Conservation (phyloP, 2,888 invertebrate species). For the Scaptomyza tumidula region DNA sequence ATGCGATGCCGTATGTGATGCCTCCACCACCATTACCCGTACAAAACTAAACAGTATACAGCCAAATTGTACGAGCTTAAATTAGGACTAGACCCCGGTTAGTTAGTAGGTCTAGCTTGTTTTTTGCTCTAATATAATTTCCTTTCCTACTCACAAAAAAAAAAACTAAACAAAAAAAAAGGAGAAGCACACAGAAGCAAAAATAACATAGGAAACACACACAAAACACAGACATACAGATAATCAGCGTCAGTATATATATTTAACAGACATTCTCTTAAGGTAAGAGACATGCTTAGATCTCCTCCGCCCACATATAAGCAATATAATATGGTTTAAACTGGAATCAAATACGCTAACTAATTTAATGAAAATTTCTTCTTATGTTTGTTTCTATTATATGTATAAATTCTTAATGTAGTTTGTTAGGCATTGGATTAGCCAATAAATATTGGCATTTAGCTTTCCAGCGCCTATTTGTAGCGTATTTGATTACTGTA, state of each 20-base stretch:
- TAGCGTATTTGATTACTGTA: constrained; percentile 73
- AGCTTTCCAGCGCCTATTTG: constrained; percentile 37
- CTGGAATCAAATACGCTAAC: constrained; percentile 74
- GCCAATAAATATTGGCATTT: constrained; percentile 59
- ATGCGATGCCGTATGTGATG: constrained; percentile 81
- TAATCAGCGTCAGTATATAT: constrained; percentile 31
- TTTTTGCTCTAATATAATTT: constrained; percentile 68
- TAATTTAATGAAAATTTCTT: constrained; percentile 49
- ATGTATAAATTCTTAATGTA: constrained; percentile 31
- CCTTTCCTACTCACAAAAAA: constrained; percentile 40
- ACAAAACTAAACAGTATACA: constrained; percentile 79
- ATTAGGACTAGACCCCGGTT: constrained; percentile 44
- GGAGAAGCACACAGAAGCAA: constrained; percentile 25
- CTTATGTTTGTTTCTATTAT: constrained; percentile 14
- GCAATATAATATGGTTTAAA: constrained; percentile 77
- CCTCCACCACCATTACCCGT: constrained; percentile 84
- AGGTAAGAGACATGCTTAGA: constrained; percentile 60
- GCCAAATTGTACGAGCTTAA: constrained; percentile 61
- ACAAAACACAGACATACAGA: constrained; percentile 10
- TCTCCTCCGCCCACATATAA: constrained; percentile 75
- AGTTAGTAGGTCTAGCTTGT: constrained; percentile 45
- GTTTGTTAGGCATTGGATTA: constrained; percentile 55
- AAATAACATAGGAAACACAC: constrained; percentile 14
- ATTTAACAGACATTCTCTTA: constrained; percentile 18
- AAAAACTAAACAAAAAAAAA: constrained; percentile 3